A percentile compares a stretch with the other conserved stretches of the same genome.
Evolutionary conservation across 2,113 vertebrate genomes (phyloP).

Genomic region (Heterotis niloticus): DNA sequence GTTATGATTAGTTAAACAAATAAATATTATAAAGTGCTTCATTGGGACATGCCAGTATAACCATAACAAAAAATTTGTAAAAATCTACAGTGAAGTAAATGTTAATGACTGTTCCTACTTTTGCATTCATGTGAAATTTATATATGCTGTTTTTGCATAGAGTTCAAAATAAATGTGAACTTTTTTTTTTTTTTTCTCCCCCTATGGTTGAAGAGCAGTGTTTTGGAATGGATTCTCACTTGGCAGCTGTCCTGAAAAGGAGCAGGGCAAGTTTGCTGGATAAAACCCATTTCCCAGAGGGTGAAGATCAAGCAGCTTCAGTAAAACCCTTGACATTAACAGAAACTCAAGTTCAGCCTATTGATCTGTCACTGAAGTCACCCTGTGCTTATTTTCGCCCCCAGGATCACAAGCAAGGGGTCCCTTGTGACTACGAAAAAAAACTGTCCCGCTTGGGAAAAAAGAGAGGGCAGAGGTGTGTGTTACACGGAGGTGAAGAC

Average conservation of each 20-base stretch:
- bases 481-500: neutral
- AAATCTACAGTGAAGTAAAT: neutral
- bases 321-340: constrained; percentile 18
- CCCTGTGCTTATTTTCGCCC: constrained; percentile 6
- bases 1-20: no score
- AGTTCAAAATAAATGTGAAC: neutral
- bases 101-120: neutral
- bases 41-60: no score
- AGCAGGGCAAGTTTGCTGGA: constrained; percentile 58
- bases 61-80: no score
- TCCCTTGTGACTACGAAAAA: neutral
- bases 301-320: constrained; percentile 29
- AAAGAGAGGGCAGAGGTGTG: neutral
- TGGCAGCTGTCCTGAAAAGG: constrained; percentile 61
- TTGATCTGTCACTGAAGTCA: constrained; percentile 24
- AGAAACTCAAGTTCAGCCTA: constrained; percentile 21
- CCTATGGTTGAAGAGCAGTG: constrained; percentile 52
- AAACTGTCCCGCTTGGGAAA: constrained; percentile 2
- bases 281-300: constrained; percentile 51
- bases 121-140: neutral
- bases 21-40: no score
- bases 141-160: neutral
- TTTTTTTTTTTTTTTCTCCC: constrained; percentile 1
- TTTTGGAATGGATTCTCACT: constrained; percentile 64
- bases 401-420: constrained; percentile 1